Evolutionary conservation across 2,797 vertebrate species (phyloP).

Genomic region (Peromyscus melanophrys): DNA sequence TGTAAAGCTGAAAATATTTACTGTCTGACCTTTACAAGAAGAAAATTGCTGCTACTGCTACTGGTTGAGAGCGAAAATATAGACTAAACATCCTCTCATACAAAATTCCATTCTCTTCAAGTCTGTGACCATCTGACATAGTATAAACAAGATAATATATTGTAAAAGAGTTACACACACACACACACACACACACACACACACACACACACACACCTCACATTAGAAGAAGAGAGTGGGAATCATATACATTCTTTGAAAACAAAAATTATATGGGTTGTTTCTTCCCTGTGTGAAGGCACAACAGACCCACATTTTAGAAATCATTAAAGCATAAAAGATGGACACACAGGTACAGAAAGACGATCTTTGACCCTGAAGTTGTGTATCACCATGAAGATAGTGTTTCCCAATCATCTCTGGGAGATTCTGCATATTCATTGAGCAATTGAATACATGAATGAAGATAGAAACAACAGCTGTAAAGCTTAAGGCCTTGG

Average conservation of each 20-base stretch:
- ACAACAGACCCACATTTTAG: not conserved
- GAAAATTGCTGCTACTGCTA: not conserved
- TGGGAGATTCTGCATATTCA: not conserved
- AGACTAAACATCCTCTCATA: not conserved
- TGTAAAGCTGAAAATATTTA: conserved; percentile 8
- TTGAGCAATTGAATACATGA: not conserved
- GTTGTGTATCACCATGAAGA: not conserved
- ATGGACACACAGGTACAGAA: not conserved
- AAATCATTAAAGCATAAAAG: not conserved
- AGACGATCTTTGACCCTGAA: not conserved
- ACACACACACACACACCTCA: not conserved
- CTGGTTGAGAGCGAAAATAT: not conserved
- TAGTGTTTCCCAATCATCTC: not conserved
- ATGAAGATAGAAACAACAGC: not conserved
- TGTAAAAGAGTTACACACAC: not conserved
- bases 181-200: not conserved
- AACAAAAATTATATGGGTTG: not conserved
- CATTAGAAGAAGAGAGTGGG: not conserved
- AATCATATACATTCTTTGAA: not conserved
- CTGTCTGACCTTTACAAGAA: not conserved
- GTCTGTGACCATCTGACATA: not conserved
- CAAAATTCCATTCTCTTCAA: not conserved
- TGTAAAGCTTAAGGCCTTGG: not conserved
- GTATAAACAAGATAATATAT: not conserved
- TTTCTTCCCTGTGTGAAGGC: not conserved